phyloP scores from a whole-genome alignment of 2,113 vertebrate species.

The Tenrec ecaudatus region DNA sequence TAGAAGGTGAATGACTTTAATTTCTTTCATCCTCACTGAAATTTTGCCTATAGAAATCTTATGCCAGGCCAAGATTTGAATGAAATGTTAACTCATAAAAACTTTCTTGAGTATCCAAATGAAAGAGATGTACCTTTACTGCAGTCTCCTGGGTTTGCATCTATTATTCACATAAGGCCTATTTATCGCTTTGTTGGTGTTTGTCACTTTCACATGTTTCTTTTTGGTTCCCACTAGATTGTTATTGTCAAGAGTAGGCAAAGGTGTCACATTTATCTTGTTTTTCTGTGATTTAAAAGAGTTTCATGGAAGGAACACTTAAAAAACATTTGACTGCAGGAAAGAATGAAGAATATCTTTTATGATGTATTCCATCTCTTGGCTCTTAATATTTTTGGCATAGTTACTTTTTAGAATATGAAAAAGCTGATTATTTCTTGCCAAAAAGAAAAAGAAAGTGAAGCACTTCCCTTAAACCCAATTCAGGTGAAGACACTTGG shows the following conservation, averaged over 20 bases:
- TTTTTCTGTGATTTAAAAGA: neutral
- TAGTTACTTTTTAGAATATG: neutral
- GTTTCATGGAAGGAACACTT: neutral
- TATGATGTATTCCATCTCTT: neutral
- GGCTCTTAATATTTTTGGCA: neutral
- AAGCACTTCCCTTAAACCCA: neutral
- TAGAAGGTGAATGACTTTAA: neutral
- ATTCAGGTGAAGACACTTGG: neutral
- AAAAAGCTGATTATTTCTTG: neutral
- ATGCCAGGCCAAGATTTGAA: neutral
- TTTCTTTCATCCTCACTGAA: neutral
- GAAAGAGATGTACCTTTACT: constrained; percentile 4
- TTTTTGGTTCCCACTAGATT: neutral
- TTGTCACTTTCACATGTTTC: constrained; percentile 36
- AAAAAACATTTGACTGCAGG: neutral
- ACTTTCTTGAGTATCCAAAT: neutral
- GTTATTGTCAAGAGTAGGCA: neutral
- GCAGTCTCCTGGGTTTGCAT: constrained; percentile 25
- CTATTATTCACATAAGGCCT: neutral
- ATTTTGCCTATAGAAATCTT: neutral
- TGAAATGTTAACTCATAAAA: neutral
- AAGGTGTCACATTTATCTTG: neutral
- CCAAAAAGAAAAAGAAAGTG: neutral
- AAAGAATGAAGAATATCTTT: neutral
- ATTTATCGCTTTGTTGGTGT: constrained; percentile 42